A percentile compares a stretch with the other conserved stretches of the same genome.
phyloP scores from a whole-genome alignment of 1,140 invertebrate genomes.

The Drosophila varians region DNA sequence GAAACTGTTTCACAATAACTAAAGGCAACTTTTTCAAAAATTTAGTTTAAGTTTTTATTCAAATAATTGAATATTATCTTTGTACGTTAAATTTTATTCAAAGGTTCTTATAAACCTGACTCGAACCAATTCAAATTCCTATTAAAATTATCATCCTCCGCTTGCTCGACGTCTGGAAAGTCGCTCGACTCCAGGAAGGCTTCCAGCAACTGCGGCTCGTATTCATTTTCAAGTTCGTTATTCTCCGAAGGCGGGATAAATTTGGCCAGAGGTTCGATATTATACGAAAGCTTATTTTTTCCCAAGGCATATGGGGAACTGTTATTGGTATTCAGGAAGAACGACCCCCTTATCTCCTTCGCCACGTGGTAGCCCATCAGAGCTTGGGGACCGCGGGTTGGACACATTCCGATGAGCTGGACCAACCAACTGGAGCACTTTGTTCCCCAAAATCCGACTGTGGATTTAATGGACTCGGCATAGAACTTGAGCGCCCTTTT shows the following conservation, averaged over 20 bases:
- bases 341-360: slow-evolving; percentile 83
- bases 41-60: background rate
- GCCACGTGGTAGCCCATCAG: slow-evolving; percentile 87
- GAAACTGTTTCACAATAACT: too few relatives aligned
- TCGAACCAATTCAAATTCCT: slow-evolving; percentile 20
- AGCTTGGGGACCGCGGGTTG: slow-evolving; percentile 81
- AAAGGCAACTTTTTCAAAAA: too few relatives aligned
- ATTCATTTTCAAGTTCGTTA: slow-evolving; percentile 43
- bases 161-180: background rate
- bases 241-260: slow-evolving; percentile 17
- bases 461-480: slow-evolving; percentile 88
- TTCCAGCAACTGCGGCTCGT: slow-evolving; percentile 56
- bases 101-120: slow-evolving; percentile 41
- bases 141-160: slow-evolving; percentile 36
- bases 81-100: background rate
- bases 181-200: slow-evolving; percentile 43
- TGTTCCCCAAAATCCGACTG: slow-evolving; percentile 89
- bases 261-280: slow-evolving; percentile 48
- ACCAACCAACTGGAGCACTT: slow-evolving; percentile 87
- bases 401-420: slow-evolving; percentile 87
- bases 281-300: slow-evolving; percentile 36
- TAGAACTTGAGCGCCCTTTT: slow-evolving; percentile 88
- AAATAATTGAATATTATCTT: background rate
- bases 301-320: slow-evolving; percentile 85
- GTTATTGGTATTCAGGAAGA: slow-evolving; percentile 86